phyloP scores from a whole-genome alignment of 2,113 vertebrate genomes.

The Atlantisia rogersi region DNA sequence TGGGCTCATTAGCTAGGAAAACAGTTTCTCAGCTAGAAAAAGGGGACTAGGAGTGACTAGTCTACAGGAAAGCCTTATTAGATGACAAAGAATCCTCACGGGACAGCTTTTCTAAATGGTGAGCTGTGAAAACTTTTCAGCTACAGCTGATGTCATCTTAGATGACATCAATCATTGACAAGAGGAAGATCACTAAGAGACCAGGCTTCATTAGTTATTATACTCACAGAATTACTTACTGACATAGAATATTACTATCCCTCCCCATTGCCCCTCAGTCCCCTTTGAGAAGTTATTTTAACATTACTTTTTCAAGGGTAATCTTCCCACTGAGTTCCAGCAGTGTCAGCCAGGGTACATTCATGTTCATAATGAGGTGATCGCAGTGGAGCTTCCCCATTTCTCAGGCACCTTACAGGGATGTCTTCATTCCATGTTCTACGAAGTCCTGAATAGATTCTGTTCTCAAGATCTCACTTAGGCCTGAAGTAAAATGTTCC shows the following conservation, averaged over 20 bases:
- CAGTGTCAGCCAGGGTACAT: background rate
- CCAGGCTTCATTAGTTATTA: background rate
- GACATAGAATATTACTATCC: background rate
- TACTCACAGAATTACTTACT: background rate
- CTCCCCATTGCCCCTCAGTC: background rate
- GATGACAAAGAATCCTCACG: background rate
- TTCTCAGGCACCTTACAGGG: background rate
- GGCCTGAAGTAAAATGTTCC: background rate
- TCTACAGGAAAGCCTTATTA: background rate
- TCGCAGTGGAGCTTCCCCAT: background rate
- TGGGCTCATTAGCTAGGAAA: background rate
- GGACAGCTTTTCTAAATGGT: background rate
- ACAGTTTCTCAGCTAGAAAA: background rate
- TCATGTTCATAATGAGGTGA: background rate
- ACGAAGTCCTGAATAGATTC: background rate
- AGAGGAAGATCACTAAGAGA: background rate
- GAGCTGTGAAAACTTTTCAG: background rate
- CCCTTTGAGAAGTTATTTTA: background rate
- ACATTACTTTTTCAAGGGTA: background rate
- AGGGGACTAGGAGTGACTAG: background rate
- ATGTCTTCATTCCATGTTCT: background rate
- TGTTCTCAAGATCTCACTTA: background rate
- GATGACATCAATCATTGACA: background rate
- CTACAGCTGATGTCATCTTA: background rate
- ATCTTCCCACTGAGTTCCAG: background rate